A percentile compares a stretch with the other conserved stretches of the same genome.
Conservation (phyloP, 2,888 invertebrate species). For the Hyposoter didymator region DNA sequence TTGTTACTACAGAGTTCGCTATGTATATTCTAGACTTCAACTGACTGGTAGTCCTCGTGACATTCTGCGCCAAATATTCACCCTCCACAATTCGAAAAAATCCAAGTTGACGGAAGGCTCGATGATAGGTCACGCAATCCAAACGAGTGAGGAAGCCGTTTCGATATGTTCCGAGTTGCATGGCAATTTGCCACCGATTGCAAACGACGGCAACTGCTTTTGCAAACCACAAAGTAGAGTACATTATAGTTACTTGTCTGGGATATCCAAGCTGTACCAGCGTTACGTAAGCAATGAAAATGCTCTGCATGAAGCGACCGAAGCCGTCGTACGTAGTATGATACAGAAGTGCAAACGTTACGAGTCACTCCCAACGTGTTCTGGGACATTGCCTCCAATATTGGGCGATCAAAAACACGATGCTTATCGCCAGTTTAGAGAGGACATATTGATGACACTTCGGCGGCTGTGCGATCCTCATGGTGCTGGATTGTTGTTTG, state of each 20-base stretch:
- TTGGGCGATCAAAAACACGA: neutral
- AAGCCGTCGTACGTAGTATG: neutral
- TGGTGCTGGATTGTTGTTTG: neutral
- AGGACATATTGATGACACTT: neutral
- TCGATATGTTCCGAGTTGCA: neutral
- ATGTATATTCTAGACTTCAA: neutral
- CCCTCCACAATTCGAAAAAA: neutral
- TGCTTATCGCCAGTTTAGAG: neutral
- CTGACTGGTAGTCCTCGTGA: constrained; percentile 1
- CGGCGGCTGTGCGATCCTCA: neutral
- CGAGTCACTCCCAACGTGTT: neutral
- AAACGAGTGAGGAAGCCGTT: neutral
- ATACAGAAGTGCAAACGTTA: constrained; percentile 1
- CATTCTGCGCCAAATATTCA: neutral
- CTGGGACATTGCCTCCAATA: neutral
- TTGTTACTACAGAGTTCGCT: constrained; percentile 4
- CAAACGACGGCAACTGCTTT: constrained; percentile 1
- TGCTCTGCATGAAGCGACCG: neutral
- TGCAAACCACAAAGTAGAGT: neutral
- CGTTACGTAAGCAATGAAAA: neutral
- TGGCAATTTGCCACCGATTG: neutral
- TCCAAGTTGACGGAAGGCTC: neutral
- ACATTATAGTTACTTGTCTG: neutral
- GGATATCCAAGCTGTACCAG: neutral
- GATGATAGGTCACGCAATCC: neutral